Evolutionary conservation across 2,888 invertebrate genomes (phyloP), one percentile per base, ranked within the genome.

Genomic region (Dynastes hyllus): DNA sequence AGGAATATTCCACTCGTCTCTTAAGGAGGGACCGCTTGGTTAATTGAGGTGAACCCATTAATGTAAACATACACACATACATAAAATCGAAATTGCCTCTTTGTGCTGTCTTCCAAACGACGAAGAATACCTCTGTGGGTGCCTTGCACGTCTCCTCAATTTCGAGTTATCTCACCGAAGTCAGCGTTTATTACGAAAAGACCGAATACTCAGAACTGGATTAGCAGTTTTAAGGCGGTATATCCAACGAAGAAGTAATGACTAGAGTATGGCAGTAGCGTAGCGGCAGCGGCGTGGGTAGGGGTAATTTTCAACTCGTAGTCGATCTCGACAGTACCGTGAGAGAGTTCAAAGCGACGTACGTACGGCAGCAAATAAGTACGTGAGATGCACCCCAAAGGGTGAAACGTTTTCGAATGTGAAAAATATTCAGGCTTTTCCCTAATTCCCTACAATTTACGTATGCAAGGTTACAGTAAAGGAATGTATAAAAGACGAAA

Each of bases 61-160:
- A 45, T 45, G 55, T 55, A 55, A 55, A 55, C 4, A 6, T 16
- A 55, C 55, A 22, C 63, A 13, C n/a, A 32, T 11, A 32, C 27
- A 32, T n/a, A 29, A 63, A 63, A 63, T 63, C 63, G 63, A 29
- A 63, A 63, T 63, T 63, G 63, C 32, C 29, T 63, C 63, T 29
- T 63, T 3, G 29, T 4, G 32, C 27, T 29, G 61, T 4, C 22
- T 63, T 32, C 63, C 29, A 11, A 32, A 58, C 2, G 63, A 11
- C 61, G 61, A 13, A 22, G 63, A 32, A 29, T 6, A 29, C 29
- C 32, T 63, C 13, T 11, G 32, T 29, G 29, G 63, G 2, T 11
- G 27, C 11, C 32, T 63, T 32, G 29, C 63, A 32, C 63, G 32
- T 63, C 63, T 32, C 32, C 13, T 29, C 63, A 27, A 63, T 29